phyloP scores from a whole-genome alignment of 2,888 invertebrate genomes.

The Polymixis flavicincta region DNA sequence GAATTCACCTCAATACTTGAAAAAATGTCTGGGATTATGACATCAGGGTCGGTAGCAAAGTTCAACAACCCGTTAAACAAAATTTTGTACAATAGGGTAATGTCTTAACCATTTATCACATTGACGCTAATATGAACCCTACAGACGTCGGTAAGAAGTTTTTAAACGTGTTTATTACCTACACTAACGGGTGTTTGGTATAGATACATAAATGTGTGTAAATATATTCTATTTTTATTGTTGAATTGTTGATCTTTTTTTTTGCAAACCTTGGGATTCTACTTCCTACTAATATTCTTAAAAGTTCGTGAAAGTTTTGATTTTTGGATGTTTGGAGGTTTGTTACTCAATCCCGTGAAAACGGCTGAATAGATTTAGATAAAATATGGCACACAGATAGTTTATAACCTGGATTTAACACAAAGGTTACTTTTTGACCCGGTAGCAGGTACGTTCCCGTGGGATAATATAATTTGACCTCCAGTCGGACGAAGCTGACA shows the following conservation, averaged over 20 bases:
- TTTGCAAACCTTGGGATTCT: slow-evolving; percentile 6
- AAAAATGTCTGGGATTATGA: slow-evolving; percentile 25
- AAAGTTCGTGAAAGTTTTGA: too few relatives aligned
- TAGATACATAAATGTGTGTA: slow-evolving; percentile 6
- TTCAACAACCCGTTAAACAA: slow-evolving; percentile 34
- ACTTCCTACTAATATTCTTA: too few relatives aligned
- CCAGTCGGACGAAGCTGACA: too few relatives aligned
- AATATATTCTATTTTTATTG: background rate
- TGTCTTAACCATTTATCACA: slow-evolving; percentile 45
- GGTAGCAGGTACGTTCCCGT: too few relatives aligned
- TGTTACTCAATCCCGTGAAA: too few relatives aligned
- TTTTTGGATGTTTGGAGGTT: too few relatives aligned
- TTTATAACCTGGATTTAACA: too few relatives aligned
- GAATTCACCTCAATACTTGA: slow-evolving; percentile 9
- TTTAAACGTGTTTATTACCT: slow-evolving; percentile 30
- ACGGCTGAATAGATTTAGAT: too few relatives aligned
- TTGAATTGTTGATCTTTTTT: background rate
- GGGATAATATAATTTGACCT: too few relatives aligned
- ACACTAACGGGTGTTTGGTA: slow-evolving; percentile 30
- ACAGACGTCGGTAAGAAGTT: slow-evolving; percentile 8
- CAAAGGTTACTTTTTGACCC: too few relatives aligned
- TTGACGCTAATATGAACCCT: slow-evolving; percentile 44
- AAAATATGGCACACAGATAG: too few relatives aligned
- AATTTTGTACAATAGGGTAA: slow-evolving; percentile 29
- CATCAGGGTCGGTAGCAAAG: slow-evolving; percentile 4